Evolutionary conservation across 2,113 vertebrate species (phyloP).

Genomic region (Sapajus apella): DNA sequence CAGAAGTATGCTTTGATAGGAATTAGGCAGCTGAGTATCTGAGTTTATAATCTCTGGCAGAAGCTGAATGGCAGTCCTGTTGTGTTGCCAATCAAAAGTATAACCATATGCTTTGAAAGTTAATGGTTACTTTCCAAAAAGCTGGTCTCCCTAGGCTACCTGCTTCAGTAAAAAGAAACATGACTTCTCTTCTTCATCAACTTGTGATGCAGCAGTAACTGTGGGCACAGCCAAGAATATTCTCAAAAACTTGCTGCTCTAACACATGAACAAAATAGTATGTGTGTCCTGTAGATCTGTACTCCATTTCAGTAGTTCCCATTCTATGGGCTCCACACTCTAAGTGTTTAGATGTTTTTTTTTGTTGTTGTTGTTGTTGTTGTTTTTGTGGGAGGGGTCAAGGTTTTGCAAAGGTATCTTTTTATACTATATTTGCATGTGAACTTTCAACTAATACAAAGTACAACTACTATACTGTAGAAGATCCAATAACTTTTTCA

Average conservation of each 20-base stretch:
- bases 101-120: neutral
- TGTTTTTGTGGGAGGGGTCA: neutral
- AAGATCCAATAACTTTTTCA: neutral
- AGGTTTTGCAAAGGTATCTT: neutral
- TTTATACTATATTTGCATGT: neutral
- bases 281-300: accelerated
- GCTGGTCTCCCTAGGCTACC: neutral
- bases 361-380: neutral
- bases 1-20: neutral
- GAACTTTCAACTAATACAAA: neutral
- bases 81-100: conserved; percentile 26
- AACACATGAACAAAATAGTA: neutral
- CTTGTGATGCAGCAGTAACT: neutral
- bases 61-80: neutral
- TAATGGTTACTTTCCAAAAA: neutral
- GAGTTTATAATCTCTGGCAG: conserved; percentile 2
- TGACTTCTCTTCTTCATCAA: neutral
- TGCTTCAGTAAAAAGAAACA: neutral
- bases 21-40: neutral
- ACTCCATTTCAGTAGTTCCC: neutral
- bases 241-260: neutral
- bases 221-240: neutral
- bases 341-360: neutral
- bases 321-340: neutral
- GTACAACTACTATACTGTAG: neutral